Conservation (phyloP, 2,113 vertebrate genomes). For the Arvicanthis niloticus region DNA sequence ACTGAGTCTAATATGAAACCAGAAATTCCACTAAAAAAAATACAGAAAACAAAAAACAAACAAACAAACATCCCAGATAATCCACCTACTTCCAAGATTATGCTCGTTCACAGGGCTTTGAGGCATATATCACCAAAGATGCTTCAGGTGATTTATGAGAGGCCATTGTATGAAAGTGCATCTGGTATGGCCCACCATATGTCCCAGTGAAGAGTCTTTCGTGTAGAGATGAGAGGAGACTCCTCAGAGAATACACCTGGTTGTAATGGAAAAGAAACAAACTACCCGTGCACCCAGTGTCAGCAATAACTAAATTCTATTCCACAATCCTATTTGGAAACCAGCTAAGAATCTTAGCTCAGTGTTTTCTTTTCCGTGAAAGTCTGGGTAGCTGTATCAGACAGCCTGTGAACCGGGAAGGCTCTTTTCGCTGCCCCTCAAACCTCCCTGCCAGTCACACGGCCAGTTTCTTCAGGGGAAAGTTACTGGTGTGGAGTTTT, state of each 20-base stretch:
- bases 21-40: conserved; percentile 38
- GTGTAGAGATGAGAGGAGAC: not conserved
- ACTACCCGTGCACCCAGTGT: conserved; percentile 38
- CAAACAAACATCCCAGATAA: not conserved
- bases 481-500: conserved; percentile 20
- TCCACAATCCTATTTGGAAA: not conserved
- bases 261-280: conserved; percentile 31
- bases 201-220: conserved; percentile 9
- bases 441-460: not conserved
- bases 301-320: conserved; percentile 21
- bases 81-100: conserved; percentile 44
- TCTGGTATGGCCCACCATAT: conserved; percentile 44
- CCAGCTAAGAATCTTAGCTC: conserved; percentile 8
- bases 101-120: conserved; percentile 32
- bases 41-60: no score
- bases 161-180: conserved; percentile 46
- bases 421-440: not conserved
- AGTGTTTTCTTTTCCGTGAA: not conserved
- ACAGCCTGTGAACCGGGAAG: not conserved
- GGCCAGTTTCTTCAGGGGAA: not conserved
- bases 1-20: conserved; percentile 23
- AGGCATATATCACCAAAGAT: conserved; percentile 65
- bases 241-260: not conserved
- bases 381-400: not conserved
- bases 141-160: conserved; percentile 59